Conservation (phyloP, 2,888 invertebrate species). For the Frankliniella intonsa region DNA sequence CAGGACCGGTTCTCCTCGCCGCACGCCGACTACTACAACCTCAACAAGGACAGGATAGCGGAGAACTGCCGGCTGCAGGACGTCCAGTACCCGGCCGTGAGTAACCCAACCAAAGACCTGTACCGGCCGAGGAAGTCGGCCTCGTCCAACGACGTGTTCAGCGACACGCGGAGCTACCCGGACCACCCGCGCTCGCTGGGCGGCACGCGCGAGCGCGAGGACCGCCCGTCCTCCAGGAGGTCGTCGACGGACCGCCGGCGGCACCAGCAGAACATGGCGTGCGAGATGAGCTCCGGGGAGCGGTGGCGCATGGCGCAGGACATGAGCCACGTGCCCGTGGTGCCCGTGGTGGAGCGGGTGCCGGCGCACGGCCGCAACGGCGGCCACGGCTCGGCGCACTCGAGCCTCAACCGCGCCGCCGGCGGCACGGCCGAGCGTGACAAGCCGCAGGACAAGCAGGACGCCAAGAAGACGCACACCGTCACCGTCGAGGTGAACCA, state of each 20-base stretch:
- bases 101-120: neutral
- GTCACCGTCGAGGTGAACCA: constrained; percentile 42
- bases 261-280: constrained; percentile 12
- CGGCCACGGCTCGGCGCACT: neutral
- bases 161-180: constrained; percentile 1
- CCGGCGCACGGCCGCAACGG: constrained; percentile 4
- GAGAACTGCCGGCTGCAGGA: neutral
- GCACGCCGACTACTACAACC: constrained; percentile 19
- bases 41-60: constrained; percentile 18
- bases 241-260: constrained; percentile 1
- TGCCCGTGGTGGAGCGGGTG: neutral
- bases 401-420: neutral
- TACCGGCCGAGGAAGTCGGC: constrained; percentile 15
- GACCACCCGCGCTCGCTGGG: neutral
- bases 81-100: neutral
- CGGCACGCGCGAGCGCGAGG: neutral
- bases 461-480: neutral
- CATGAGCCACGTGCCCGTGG: constrained; percentile 3
- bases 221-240: neutral
- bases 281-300: neutral
- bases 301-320: constrained; percentile 1
- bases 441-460: neutral
- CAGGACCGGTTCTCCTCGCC: neutral
- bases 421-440: neutral
- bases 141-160: constrained; percentile 20